These are phyloP conservation scores for Pardosa pseudoannulata DNA, from an alignment of 2,888 invertebrate genomes.

Conservation along the genomic window DNA sequence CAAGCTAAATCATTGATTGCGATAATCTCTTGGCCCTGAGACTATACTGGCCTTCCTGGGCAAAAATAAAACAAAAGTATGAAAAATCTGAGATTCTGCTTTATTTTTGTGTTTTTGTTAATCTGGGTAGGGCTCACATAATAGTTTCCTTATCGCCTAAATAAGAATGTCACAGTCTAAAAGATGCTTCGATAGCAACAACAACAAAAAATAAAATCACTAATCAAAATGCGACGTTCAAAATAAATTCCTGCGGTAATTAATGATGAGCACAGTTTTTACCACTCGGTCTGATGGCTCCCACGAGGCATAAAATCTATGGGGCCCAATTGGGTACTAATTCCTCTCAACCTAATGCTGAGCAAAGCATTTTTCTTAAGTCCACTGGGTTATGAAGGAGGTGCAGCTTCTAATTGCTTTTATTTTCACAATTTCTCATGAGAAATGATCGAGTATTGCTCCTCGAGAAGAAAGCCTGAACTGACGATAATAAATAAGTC, in stretches of 20 bases:
- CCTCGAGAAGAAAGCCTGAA: not conserved
- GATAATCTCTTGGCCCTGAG: conserved; percentile 6
- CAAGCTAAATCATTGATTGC: conserved; percentile 8
- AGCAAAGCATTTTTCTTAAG: conserved; percentile 19
- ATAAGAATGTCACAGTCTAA: conserved; percentile 14
- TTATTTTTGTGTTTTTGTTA: conserved; percentile 3
- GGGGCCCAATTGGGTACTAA: conserved; percentile 22
- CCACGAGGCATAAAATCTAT: not conserved
- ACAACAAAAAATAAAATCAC: conserved; percentile 1
- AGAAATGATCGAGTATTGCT: conserved; percentile 13
- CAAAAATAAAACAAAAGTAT: not conserved
- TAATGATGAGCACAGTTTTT: conserved; percentile 27
- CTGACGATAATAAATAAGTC: conserved; percentile 3
- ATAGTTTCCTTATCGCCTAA: conserved; percentile 22
- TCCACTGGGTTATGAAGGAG: not conserved
- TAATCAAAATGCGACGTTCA: conserved; percentile 25
- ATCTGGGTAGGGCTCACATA: conserved; percentile 18
- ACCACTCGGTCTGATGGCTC: conserved; percentile 16
- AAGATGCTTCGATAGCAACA: not conserved
- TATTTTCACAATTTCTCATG: conserved; percentile 22
- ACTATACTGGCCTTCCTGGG: not conserved
- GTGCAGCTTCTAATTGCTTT: conserved; percentile 12
- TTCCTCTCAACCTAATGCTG: not conserved
- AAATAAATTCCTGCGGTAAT: conserved; percentile 18
- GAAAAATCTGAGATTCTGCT: not conserved